phyloP scores from a whole-genome alignment of 64 coral and sea anemone species.

The Pocillopora damicornis region DNA sequence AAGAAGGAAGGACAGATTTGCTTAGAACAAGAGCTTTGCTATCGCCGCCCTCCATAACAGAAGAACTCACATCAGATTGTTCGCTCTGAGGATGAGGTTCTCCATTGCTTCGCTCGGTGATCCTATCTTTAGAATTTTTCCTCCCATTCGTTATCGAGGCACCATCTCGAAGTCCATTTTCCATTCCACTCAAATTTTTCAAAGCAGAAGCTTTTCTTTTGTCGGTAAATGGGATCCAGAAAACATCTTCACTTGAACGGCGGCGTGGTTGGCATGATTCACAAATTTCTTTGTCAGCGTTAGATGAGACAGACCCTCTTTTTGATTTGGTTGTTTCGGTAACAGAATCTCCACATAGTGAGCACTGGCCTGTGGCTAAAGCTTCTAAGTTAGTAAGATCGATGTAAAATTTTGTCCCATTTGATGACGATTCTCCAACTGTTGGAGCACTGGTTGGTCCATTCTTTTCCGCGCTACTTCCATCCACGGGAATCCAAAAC shows the following conservation, averaged over 20 bases:
- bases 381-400: slow-evolving; percentile 15
- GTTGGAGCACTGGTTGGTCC: background rate
- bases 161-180: background rate
- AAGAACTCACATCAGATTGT: background rate
- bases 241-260: slow-evolving; percentile 10
- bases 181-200: background rate
- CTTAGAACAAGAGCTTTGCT: background rate
- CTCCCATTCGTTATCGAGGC: background rate
- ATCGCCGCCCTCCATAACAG: background rate
- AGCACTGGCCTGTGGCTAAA: slow-evolving; percentile 19
- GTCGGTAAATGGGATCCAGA: slow-evolving; percentile 37
- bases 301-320: background rate
- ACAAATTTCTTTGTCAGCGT: background rate
- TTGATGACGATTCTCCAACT: background rate
- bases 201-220: background rate
- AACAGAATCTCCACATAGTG: slow-evolving; percentile 4
- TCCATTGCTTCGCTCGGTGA: background rate
- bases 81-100: background rate
- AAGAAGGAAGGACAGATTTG: background rate
- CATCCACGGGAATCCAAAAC: slow-evolving; percentile 61
- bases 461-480: background rate
- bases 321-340: background rate
- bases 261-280: slow-evolving; percentile 18
- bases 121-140: slow-evolving; percentile 12
- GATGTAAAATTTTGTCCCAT: slow-evolving; percentile 32